Evolutionary conservation across 2,113 vertebrate species (phyloP).

Genomic region (Acrocephalus arundinaceus): DNA sequence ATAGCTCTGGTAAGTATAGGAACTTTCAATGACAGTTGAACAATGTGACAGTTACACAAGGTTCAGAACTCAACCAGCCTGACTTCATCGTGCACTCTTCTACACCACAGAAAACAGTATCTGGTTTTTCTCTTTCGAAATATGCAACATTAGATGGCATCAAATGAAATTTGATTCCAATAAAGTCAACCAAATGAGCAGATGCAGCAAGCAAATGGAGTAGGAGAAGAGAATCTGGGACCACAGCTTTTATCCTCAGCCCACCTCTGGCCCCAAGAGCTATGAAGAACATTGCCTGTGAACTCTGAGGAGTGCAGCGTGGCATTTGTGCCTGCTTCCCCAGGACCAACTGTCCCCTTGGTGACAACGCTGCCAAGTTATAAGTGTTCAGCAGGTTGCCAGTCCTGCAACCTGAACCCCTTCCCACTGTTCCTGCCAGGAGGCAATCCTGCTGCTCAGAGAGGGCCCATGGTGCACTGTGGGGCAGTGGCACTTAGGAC

Average conservation of each 20-base stretch:
- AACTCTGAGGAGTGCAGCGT: not conserved
- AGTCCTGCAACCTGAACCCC: not conserved
- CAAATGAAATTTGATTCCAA: not conserved
- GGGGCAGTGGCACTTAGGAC: not conserved
- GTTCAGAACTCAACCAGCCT: not conserved
- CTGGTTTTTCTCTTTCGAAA: not conserved
- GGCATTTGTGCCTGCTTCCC: not conserved
- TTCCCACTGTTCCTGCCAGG: not conserved
- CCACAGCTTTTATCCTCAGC: not conserved
- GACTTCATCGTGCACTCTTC: fast-evolving
- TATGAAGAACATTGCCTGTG: not conserved
- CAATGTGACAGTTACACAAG: not conserved
- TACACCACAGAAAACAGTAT: not conserved
- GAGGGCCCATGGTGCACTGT: fast-evolving
- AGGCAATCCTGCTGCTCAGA: not conserved
- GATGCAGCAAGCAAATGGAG: not conserved
- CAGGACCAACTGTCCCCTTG: not conserved
- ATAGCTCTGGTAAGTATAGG: not conserved
- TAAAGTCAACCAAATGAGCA: not conserved
- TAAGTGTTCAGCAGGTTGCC: not conserved
- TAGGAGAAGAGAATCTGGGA: not conserved
- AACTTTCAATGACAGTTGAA: not conserved
- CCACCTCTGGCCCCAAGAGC: not conserved
- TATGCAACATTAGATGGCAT: not conserved
- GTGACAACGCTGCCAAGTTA: not conserved